These are phyloP conservation scores for Chionodraco myersi DNA, from an alignment of 2,113 vertebrate species.

Conservation along the genomic window DNA sequence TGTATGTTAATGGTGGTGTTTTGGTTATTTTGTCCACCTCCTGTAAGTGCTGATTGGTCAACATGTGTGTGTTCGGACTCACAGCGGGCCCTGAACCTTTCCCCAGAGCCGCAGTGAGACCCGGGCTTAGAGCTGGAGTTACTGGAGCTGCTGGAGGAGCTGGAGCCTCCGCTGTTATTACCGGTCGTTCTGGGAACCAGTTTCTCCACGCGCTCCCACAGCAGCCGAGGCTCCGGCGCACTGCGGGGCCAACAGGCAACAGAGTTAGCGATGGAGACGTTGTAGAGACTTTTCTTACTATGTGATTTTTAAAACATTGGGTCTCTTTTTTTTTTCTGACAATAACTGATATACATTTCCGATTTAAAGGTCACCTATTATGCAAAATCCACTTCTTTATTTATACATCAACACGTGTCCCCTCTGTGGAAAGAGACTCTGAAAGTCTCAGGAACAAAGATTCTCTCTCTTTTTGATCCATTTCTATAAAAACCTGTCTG, in stretches of 20 bases:
- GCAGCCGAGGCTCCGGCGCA: constrained; percentile 89
- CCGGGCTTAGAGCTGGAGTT: constrained; percentile 93
- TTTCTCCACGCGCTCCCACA: constrained; percentile 98
- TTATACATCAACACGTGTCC: too few species aligned
- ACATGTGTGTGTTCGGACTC: constrained; percentile 69
- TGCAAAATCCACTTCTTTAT: too few species aligned
- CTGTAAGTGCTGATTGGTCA: neutral
- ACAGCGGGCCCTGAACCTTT: constrained; percentile 95
- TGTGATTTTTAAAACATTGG: too few species aligned
- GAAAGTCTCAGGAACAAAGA: too few species aligned
- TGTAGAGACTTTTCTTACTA: neutral
- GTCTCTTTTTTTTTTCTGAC: too few species aligned
- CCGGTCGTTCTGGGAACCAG: constrained; percentile 86
- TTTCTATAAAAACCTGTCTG: too few species aligned
- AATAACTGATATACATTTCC: neutral
- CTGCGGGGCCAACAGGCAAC: constrained; percentile 58
- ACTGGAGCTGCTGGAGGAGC: constrained; percentile 96
- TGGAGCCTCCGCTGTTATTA: constrained; percentile 78
- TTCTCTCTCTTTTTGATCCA: too few species aligned
- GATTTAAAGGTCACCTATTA: too few species aligned
- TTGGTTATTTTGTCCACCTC: neutral
- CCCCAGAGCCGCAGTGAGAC: constrained; percentile 94
- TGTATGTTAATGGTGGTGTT: neutral
- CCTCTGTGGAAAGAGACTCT: too few species aligned
- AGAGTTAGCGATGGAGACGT: constrained; percentile 11